Evolutionary conservation across 2,888 invertebrate species (phyloP).

Genomic region (Lymantria monacha): DNA sequence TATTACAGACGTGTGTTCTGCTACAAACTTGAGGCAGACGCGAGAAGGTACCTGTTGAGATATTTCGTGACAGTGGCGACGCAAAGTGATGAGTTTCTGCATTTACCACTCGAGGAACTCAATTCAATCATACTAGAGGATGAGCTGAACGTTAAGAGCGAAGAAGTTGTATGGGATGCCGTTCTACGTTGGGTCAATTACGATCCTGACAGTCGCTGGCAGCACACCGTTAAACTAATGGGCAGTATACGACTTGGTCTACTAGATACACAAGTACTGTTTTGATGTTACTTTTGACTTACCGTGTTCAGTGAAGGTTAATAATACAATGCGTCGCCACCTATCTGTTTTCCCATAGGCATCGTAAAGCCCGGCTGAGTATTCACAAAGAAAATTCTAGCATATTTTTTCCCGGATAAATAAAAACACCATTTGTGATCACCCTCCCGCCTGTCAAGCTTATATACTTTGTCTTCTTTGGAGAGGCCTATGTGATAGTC

Average conservation of each 20-base stretch:
- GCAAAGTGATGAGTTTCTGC: slow-evolving; percentile 88
- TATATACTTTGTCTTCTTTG: too few species aligned
- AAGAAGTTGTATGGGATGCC: slow-evolving; percentile 93
- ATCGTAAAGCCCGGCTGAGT: too few species aligned
- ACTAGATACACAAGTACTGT: slow-evolving; percentile 87
- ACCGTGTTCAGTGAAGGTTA: too few species aligned
- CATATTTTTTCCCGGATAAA: too few species aligned
- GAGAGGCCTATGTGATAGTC: too few species aligned
- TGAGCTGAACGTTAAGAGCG: slow-evolving; percentile 92
- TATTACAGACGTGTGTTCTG: slow-evolving; percentile 85
- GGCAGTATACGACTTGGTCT: slow-evolving; percentile 91
- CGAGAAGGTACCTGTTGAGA: slow-evolving; percentile 87
- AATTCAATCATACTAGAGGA: slow-evolving; percentile 90
- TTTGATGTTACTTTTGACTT: not conserved
- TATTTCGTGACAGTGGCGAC: slow-evolving; percentile 89
- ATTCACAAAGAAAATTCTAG: too few species aligned
- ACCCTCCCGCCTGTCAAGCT: too few species aligned
- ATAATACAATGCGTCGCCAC: too few species aligned
- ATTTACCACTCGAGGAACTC: slow-evolving; percentile 87
- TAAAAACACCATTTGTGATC: too few species aligned
- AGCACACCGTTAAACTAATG: slow-evolving; percentile 89
- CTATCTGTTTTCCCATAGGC: too few species aligned
- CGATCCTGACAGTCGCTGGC: slow-evolving; percentile 87
- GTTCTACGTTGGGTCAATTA: slow-evolving; percentile 93
- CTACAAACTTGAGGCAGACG: slow-evolving; percentile 85